Evolutionary conservation across 2,888 invertebrate genomes (phyloP).

Genomic region (Leucoptera coffeella): DNA sequence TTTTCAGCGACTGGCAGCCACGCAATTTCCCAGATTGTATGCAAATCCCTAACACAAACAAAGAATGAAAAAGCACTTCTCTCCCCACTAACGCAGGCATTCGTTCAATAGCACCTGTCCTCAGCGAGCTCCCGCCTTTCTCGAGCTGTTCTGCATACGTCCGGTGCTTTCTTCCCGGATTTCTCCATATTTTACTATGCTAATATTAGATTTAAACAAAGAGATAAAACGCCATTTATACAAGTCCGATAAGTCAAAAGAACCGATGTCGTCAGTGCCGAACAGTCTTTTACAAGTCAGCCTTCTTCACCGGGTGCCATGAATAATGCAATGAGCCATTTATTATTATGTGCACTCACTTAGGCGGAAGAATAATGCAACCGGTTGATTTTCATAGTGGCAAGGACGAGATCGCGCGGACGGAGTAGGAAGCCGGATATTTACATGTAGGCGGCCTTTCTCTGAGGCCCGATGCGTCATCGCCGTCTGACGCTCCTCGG

Average conservation of each 20-base stretch:
- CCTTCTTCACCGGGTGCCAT: constrained; percentile 28
- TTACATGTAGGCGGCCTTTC: constrained; percentile 11
- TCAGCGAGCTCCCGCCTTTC: constrained; percentile 7
- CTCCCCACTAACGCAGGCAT: constrained; percentile 27
- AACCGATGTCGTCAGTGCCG: constrained; percentile 28
- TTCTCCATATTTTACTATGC: no score
- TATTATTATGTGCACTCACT: constrained; percentile 42
- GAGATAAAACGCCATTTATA: no score
- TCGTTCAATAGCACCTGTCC: constrained; percentile 26
- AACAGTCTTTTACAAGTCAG: constrained; percentile 35
- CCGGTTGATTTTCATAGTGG: constrained; percentile 25
- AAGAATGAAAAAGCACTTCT: constrained; percentile 41
- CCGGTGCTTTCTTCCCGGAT: no score
- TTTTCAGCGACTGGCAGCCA: constrained; percentile 22
- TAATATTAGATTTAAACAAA: no score
- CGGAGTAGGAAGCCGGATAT: constrained; percentile 17
- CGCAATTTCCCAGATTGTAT: constrained; percentile 48
- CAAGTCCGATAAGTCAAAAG: no score
- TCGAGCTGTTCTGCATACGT: no score
- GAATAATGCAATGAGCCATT: constrained; percentile 38
- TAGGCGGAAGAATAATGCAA: constrained; percentile 36
- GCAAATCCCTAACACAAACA: constrained; percentile 45
- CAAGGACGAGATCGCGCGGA: no score
- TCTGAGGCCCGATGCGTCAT: neutral
- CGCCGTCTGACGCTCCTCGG: constrained; percentile 3